Conservation (phyloP, 2,113 vertebrate genomes). For the Buteo buteo region DNA sequence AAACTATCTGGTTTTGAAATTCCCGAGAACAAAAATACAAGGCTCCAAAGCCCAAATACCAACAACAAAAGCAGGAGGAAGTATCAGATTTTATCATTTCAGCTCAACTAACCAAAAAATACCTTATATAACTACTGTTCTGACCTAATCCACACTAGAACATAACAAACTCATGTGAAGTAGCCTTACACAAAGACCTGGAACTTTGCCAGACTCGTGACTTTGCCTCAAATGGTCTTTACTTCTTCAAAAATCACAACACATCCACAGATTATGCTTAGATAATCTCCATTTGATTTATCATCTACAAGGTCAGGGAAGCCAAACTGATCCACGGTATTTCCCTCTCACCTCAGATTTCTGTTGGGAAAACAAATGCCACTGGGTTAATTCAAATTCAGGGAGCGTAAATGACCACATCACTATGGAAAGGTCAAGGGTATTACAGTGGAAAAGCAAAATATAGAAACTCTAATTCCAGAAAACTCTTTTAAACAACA, state of each 20-base stretch:
- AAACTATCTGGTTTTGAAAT: neutral
- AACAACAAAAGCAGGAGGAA: neutral
- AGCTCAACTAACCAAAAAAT: neutral
- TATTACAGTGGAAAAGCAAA: neutral
- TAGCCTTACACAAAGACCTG: neutral
- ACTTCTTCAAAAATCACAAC: neutral
- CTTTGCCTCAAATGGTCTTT: neutral
- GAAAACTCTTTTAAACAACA: neutral
- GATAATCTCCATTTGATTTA: neutral
- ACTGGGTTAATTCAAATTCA: neutral
- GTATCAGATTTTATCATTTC: neutral
- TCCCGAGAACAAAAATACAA: neutral
- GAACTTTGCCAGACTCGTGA: neutral
- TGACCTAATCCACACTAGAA: neutral
- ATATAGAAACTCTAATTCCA: fast-evolving
- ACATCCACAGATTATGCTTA: neutral
- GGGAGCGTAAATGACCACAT: neutral
- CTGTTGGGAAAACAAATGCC: neutral
- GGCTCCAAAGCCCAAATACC: neutral
- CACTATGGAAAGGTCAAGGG: fast-evolving
- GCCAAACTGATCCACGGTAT: neutral
- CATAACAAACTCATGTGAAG: neutral
- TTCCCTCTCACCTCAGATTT: neutral
- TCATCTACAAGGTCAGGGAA: neutral
- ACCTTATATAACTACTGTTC: conserved; percentile 2